These are phyloP conservation scores for Phocoena phocoena DNA, from an alignment of 2,113 vertebrate species.

Conservation along the genomic window DNA sequence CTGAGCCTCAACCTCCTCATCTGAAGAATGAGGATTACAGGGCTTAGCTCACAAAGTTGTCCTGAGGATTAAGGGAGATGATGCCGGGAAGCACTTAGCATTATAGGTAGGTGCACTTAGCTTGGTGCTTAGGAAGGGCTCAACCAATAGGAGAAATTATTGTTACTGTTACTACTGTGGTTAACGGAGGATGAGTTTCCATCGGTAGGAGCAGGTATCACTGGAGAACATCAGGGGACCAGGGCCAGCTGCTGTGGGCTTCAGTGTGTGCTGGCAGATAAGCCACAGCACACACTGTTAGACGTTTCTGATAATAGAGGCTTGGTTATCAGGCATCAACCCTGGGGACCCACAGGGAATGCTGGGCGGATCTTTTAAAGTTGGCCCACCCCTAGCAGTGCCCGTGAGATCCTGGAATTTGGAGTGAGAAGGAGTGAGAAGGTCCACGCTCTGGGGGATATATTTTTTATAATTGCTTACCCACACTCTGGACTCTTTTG, in stretches of 20 bases:
- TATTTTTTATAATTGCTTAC: background rate
- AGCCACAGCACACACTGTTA: rapidly evolving
- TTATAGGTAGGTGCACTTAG: background rate
- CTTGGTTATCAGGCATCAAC: background rate
- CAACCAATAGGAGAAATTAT: background rate
- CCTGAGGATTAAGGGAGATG: background rate
- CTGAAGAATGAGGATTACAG: background rate
- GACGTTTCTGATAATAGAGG: background rate
- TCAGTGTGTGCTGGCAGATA: background rate
- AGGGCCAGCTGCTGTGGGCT: background rate
- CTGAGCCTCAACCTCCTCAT: background rate
- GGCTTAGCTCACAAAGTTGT: background rate
- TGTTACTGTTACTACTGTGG: background rate
- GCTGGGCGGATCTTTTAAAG: background rate
- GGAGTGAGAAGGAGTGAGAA: background rate
- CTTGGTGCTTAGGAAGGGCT: background rate
- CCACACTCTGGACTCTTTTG: background rate
- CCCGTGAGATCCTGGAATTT: background rate
- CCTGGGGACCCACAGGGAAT: background rate
- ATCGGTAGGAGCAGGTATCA: background rate
- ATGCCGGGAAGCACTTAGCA: background rate
- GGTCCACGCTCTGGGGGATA: background rate
- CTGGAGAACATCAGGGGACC: background rate
- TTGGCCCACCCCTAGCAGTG: background rate
- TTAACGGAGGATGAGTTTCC: background rate